These are phyloP conservation scores for Drosophila koepferae DNA, from an alignment of 2,888 invertebrate species.

Conservation along the genomic window DNA sequence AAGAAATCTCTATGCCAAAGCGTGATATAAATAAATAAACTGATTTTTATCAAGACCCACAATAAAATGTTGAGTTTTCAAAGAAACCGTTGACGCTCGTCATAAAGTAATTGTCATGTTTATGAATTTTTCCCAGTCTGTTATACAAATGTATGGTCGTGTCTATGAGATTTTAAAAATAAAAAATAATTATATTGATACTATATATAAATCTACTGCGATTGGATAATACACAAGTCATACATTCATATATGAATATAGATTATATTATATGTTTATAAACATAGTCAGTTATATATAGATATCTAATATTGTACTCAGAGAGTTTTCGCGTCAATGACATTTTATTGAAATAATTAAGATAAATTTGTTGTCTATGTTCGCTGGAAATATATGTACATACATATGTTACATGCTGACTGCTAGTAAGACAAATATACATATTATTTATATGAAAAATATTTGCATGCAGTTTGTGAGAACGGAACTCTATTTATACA, in stretches of 20 bases:
- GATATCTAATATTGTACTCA: too few relatives aligned
- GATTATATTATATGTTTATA: too few relatives aligned
- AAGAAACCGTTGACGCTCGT: background rate
- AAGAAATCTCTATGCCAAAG: background rate
- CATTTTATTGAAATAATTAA: too few relatives aligned
- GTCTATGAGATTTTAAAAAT: background rate
- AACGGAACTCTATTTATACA: slow-evolving; percentile 32
- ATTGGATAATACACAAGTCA: too few relatives aligned
- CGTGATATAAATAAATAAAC: background rate
- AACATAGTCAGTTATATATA: too few relatives aligned
- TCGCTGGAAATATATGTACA: background rate
- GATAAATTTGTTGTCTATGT: background rate
- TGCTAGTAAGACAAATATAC: background rate
- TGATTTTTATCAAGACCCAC: background rate
- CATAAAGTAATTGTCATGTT: background rate
- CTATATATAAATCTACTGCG: too few relatives aligned
- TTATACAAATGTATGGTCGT: background rate
- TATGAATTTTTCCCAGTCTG: background rate
- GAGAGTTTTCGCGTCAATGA: too few relatives aligned
- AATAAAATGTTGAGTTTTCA: background rate
- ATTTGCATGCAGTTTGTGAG: slow-evolving; percentile 69
- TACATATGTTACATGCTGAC: background rate
- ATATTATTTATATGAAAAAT: background rate
- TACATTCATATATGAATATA: too few relatives aligned
- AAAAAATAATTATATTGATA: background rate